Evolutionary conservation across 1,140 invertebrate genomes (phyloP).

Genomic region (Tetramorium alpestre): DNA sequence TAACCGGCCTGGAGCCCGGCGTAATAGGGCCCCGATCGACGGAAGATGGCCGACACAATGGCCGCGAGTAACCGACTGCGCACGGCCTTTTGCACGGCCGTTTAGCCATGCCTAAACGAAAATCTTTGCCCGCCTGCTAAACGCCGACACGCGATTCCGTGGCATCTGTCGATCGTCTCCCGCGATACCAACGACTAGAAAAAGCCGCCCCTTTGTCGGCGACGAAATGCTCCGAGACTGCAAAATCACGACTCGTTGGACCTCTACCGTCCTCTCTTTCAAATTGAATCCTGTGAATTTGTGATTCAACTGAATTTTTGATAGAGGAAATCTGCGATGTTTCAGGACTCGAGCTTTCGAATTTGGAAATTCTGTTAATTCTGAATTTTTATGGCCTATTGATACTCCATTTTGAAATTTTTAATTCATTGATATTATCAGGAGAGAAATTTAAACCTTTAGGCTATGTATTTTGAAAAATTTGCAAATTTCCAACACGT

Average conservation of each 20-base stretch:
- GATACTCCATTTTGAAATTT: neutral
- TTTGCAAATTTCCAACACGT: neutral
- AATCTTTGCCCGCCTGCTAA: conserved; percentile 35
- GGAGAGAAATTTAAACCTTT: neutral
- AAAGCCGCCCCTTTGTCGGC: conserved; percentile 35
- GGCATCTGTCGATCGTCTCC: conserved; percentile 43
- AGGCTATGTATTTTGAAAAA: neutral
- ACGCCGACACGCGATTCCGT: conserved; percentile 48
- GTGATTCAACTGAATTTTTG: neutral
- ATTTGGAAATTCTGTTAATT: neutral
- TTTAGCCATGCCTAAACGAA: conserved; percentile 48
- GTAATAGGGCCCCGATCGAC: conserved; percentile 39
- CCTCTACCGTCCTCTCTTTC: neutral
- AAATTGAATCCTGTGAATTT: conserved; percentile 20
- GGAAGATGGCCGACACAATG: conserved; percentile 51
- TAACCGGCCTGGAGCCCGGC: conserved; percentile 13
- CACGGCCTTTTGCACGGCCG: conserved; percentile 8
- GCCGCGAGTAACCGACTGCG: conserved; percentile 29
- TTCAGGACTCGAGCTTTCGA: neutral
- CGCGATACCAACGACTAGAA: conserved; percentile 27
- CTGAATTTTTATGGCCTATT: neutral
- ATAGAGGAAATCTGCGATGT: neutral
- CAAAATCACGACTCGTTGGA: neutral
- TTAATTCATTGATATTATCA: neutral
- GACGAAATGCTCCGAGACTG: neutral